These are phyloP conservation scores for Tragelaphus buxtoni DNA, from an alignment of 2,113 vertebrate species.

Conservation along the genomic window DNA sequence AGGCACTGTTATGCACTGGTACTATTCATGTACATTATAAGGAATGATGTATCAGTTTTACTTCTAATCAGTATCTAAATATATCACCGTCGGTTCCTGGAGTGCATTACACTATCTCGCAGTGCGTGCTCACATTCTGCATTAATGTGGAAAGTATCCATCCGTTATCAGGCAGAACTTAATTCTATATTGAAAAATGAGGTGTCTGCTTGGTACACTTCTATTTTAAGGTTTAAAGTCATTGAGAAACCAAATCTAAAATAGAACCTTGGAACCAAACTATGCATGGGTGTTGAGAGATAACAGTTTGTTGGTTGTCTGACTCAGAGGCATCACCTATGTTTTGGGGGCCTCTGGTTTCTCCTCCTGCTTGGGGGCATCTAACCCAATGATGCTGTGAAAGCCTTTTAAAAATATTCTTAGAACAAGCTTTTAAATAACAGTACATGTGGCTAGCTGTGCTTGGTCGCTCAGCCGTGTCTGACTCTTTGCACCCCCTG, in stretches of 20 bases:
- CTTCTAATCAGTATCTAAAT: constrained; percentile 75
- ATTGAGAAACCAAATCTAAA: constrained; percentile 62
- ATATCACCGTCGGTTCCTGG: constrained; percentile 59
- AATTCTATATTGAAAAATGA: constrained; percentile 56
- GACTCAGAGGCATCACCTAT: neutral
- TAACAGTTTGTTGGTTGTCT: neutral
- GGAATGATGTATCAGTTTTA: constrained; percentile 74
- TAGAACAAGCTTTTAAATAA: neutral
- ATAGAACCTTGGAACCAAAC: constrained; percentile 53
- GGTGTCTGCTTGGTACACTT: constrained; percentile 63
- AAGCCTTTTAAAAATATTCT: neutral
- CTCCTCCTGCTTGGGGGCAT: neutral
- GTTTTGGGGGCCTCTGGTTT: neutral
- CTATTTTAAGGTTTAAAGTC: constrained; percentile 70
- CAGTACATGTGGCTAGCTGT: neutral
- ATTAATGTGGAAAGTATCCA: constrained; percentile 66
- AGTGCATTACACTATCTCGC: constrained; percentile 49
- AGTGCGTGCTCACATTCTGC: constrained; percentile 52
- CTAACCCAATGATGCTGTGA: neutral
- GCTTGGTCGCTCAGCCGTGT: neutral
- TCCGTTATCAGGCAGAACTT: constrained; percentile 49
- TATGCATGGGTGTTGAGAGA: neutral
- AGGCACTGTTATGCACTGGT: constrained; percentile 58
- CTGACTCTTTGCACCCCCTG: neutral
- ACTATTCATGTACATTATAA: constrained; percentile 57